A percentile compares a stretch with the other conserved stretches of the same genome.
These are phyloP conservation scores for Trichoplax adhaerens DNA, from an alignment of 37 sponge, comb jelly and placozoan species.

Conservation along the genomic window DNA sequence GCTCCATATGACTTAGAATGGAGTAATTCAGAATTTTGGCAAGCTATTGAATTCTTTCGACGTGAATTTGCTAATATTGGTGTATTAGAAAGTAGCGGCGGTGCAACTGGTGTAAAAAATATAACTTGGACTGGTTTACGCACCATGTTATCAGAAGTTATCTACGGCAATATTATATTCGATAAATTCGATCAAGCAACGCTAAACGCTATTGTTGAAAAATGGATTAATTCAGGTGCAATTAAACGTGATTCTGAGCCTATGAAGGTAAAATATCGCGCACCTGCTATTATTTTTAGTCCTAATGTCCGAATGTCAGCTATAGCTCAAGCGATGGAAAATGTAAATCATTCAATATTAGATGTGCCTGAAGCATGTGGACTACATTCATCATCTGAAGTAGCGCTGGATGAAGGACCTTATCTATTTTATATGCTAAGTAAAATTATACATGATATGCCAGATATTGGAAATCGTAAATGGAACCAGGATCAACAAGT, in stretches of 20 bases:
- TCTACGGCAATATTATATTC: slow-evolving; percentile 43
- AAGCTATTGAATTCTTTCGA: too few relatives aligned
- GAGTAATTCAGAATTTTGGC: too few relatives aligned
- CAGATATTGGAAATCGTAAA: too few relatives aligned
- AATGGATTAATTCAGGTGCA: slow-evolving; percentile 50
- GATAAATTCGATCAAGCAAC: slow-evolving; percentile 9
- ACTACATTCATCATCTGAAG: slow-evolving; percentile 28
- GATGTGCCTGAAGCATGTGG: slow-evolving; percentile 55
- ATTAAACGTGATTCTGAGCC: slow-evolving; percentile 19
- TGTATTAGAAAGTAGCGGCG: slow-evolving; percentile 5
- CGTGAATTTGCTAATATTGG: background rate
- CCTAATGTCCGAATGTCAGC: slow-evolving; percentile 20
- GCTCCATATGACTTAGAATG: too few relatives aligned
- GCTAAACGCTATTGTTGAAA: slow-evolving; percentile 33
- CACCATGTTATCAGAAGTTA: slow-evolving; percentile 54
- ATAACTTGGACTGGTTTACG: slow-evolving; percentile 57
- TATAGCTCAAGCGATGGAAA: slow-evolving; percentile 34
- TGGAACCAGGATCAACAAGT: too few relatives aligned
- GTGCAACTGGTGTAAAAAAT: background rate
- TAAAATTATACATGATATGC: too few relatives aligned
- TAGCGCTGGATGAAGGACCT: background rate
- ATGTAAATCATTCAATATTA: slow-evolving; percentile 30
- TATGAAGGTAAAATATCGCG: slow-evolving; percentile 17
- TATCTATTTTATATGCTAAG: too few relatives aligned
- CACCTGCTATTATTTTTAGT: slow-evolving; percentile 30